These are phyloP conservation scores for Parelbella ahira DNA, from an alignment of 2,888 invertebrate species.

Conservation along the genomic window DNA sequence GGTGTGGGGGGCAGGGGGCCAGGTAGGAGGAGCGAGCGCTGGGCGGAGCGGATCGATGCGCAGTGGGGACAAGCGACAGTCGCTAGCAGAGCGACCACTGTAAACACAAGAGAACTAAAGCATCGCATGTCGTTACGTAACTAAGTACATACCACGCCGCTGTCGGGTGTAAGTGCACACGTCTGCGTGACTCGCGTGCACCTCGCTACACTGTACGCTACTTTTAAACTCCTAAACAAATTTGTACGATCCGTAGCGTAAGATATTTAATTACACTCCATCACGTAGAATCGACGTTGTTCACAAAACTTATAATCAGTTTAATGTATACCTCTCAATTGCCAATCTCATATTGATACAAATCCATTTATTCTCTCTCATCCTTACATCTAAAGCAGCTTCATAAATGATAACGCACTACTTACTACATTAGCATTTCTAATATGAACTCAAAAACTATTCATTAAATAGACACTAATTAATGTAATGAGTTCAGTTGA, in stretches of 20 bases:
- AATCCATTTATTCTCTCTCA: too few relatives aligned
- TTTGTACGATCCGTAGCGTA: slow-evolving; percentile 22
- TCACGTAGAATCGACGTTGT: slow-evolving; percentile 9
- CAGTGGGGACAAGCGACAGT: slow-evolving; percentile 76
- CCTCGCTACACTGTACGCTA: slow-evolving; percentile 22
- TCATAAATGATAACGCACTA: too few relatives aligned
- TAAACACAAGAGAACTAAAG: slow-evolving; percentile 62
- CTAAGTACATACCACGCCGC: slow-evolving; percentile 37
- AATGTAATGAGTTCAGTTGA: too few relatives aligned
- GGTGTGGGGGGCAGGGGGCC: slow-evolving; percentile 39
- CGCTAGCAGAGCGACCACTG: slow-evolving; percentile 56
- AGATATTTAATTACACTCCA: slow-evolving; percentile 19
- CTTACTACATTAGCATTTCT: too few relatives aligned
- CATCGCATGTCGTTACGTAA: slow-evolving; percentile 64
- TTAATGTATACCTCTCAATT: too few relatives aligned
- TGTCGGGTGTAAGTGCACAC: slow-evolving; percentile 29
- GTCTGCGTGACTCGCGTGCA: slow-evolving; percentile 32
- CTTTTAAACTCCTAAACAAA: slow-evolving; percentile 22
- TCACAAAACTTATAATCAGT: background rate
- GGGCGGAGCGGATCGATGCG: slow-evolving; percentile 79
- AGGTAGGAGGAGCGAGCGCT: slow-evolving; percentile 74
- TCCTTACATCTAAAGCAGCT: too few relatives aligned
- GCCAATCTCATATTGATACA: too few relatives aligned
- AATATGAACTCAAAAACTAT: too few relatives aligned
- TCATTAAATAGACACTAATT: too few relatives aligned